Evolutionary conservation across 2,888 invertebrate genomes (phyloP).

Genomic region (Drosophila mayaguana): DNA sequence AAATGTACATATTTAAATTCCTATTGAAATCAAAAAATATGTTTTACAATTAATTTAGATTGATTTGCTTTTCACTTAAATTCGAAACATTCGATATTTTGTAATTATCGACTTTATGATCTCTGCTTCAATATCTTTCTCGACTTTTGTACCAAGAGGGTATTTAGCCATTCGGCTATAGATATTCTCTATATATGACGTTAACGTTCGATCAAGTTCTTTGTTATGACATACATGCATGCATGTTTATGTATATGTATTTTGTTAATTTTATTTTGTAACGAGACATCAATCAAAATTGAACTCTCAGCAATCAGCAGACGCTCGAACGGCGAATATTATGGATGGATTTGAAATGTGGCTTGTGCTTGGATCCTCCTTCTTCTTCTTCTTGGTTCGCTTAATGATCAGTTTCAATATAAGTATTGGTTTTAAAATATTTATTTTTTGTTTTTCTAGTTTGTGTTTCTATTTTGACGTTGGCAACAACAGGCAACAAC

Average conservation of each 20-base stretch:
- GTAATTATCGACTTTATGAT: too few species aligned
- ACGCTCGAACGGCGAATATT: slow-evolving; percentile 41
- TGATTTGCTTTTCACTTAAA: too few species aligned
- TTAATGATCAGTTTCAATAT: slow-evolving; percentile 11
- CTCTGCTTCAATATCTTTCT: not conserved
- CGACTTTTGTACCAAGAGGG: not conserved
- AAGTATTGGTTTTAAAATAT: slow-evolving; percentile 6
- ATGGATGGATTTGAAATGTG: slow-evolving; percentile 21
- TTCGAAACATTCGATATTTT: too few species aligned
- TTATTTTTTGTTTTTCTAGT: slow-evolving; percentile 27
- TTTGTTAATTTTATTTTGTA: slow-evolving; percentile 37
- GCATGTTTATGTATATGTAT: not conserved
- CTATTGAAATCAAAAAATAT: too few species aligned
- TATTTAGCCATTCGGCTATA: not conserved
- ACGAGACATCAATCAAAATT: slow-evolving; percentile 65
- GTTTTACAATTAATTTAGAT: too few species aligned
- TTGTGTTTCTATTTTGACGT: slow-evolving; percentile 57
- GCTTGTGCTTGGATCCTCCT: slow-evolving; percentile 1
- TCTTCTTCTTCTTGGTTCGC: not conserved
- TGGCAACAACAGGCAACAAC: slow-evolving; percentile 53
- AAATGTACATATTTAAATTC: too few species aligned
- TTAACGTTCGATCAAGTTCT: not conserved
- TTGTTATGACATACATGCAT: not conserved
- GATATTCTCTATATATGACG: too few species aligned
- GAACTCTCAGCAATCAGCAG: slow-evolving; percentile 61